Evolutionary conservation across 2,797 vertebrate genomes (phyloP).

Genomic region (Acrossocheilus wenchowensis): DNA sequence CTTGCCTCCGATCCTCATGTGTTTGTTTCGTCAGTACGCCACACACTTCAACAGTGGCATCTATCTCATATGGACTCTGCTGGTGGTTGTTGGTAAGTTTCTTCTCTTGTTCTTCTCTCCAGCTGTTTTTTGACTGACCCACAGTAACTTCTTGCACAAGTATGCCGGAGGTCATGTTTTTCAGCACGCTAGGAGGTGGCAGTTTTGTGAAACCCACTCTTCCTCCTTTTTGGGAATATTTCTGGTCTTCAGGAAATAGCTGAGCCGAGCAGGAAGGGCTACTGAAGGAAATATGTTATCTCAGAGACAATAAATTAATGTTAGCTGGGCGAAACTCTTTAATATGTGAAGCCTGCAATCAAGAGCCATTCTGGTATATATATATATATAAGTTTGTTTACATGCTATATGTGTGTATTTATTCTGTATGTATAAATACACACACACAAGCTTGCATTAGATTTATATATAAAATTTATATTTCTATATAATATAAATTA

Average conservation of each 20-base stretch:
- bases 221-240: constrained; percentile 24
- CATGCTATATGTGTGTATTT: no score
- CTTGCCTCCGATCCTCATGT: constrained; percentile 98
- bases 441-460: no score
- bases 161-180: constrained; percentile 24
- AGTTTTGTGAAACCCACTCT: constrained; percentile 27
- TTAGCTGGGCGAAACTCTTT: neutral
- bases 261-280: constrained; percentile 27
- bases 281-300: constrained; percentile 34
- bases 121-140: constrained; percentile 36
- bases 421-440: no score
- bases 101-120: neutral
- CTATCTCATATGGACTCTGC: constrained; percentile 96
- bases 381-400: no score
- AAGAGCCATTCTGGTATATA: neutral
- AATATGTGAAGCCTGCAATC: neutral
- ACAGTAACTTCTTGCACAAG: constrained; percentile 33
- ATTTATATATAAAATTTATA: no score
- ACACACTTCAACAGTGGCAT: constrained; percentile 98
- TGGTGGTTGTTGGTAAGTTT: constrained; percentile 97
- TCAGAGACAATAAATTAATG: neutral
- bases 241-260: constrained; percentile 32
- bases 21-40: constrained; percentile 95
- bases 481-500: no score
- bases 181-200: neutral